These are phyloP conservation scores for Parapristionchus giblindavisi DNA, from an alignment of 2,888 invertebrate genomes.

Conservation along the genomic window DNA sequence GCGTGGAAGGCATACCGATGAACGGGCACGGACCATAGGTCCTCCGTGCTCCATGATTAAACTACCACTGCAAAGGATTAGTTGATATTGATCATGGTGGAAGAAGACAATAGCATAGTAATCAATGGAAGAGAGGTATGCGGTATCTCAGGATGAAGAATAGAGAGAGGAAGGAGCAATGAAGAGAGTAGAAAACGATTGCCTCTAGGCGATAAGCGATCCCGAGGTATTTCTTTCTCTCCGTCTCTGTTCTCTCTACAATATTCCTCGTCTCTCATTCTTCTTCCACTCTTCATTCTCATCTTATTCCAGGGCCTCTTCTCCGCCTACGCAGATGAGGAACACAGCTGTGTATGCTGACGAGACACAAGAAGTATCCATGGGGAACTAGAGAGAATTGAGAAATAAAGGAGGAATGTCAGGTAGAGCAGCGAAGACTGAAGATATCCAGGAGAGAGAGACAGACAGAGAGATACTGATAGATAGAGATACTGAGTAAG, in stretches of 20 bases:
- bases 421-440: too few relatives aligned
- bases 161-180: too few relatives aligned
- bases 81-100: too few relatives aligned
- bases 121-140: neutral
- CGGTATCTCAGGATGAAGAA: neutral
- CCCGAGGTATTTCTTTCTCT: neutral
- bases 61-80: neutral
- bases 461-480: slow-evolving; percentile 17
- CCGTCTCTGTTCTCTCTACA: slow-evolving; percentile 22
- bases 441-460: too few relatives aligned
- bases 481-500: neutral
- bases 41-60: slow-evolving; percentile 35
- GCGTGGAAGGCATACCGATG: slow-evolving; percentile 57
- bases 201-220: slow-evolving; percentile 28
- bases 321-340: slow-evolving; percentile 37
- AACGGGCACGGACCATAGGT: slow-evolving; percentile 39
- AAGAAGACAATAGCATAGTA: neutral
- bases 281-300: slow-evolving; percentile 18
- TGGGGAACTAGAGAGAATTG: neutral
- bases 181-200: slow-evolving; percentile 2
- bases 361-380: slow-evolving; percentile 8
- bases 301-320: slow-evolving; percentile 2
- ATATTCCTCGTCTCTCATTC: slow-evolving; percentile 7
- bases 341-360: slow-evolving; percentile 37
- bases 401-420: too few relatives aligned